Evolutionary conservation across 1,140 invertebrate genomes (phyloP).

Genomic region (Callitettix versicolor): DNA sequence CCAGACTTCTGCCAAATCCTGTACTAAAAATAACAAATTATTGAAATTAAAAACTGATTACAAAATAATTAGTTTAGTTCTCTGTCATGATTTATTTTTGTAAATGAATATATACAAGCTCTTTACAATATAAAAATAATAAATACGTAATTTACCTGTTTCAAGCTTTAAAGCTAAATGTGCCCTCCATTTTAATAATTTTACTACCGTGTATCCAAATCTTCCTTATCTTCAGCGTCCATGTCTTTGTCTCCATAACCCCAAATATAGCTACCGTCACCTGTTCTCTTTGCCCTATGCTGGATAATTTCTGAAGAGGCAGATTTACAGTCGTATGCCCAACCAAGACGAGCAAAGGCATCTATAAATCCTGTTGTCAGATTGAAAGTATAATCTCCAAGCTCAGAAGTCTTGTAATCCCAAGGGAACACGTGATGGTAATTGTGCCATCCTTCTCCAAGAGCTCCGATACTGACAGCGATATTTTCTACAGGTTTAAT

Average conservation of each 20-base stretch:
- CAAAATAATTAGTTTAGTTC: too few species aligned
- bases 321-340: conserved; percentile 56
- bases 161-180: too few species aligned
- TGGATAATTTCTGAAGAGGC: conserved; percentile 51
- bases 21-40: too few species aligned
- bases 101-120: too few species aligned
- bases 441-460: conserved; percentile 88
- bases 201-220: conserved; percentile 31
- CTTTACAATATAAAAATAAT: too few species aligned
- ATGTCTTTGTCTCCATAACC: conserved; percentile 41
- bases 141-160: too few species aligned
- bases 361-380: conserved; percentile 62
- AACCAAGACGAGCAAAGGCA: conserved; percentile 54
- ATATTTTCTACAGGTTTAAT: conserved; percentile 64
- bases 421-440: conserved; percentile 87
- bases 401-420: conserved; percentile 80
- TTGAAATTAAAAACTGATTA: too few species aligned
- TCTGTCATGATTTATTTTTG: too few species aligned
- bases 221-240: conserved; percentile 31
- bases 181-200: too few species aligned
- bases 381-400: conserved; percentile 54
- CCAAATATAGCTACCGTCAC: conserved; percentile 50
- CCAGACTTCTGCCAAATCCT: too few species aligned
- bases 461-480: conserved; percentile 52
- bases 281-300: conserved; percentile 45